Base-by-base conservation (phyloP, 2,888 invertebrate genomes). In the Agrotis exclamationis region DNA sequence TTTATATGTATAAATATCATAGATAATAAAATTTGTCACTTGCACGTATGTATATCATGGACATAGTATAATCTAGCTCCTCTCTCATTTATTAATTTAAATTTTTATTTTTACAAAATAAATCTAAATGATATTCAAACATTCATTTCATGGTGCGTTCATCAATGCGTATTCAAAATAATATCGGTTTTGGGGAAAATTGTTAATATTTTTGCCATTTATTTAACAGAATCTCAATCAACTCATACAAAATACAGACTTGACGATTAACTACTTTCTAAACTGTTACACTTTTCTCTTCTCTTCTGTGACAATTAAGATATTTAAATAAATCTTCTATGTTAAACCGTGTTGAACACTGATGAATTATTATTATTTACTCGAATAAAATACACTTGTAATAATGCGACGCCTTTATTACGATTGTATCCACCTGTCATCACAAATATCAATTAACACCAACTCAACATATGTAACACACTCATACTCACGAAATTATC, bases 401-500 rank as follows among this genome's bases (percentile, higher is more conserved):
- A 18, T 63, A 22, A 44, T n/a, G 9, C 44, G 16, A 51, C 47
- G 13, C 22, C 28, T 51, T 18, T 57, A 47, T 53, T 70, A 48
- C 14, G 54, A 69, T 28, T 74, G 51, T 63, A 51, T 45, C 11
- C 6, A 56, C n/a, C 48, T 24, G 47, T 78, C 75, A 64, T 71
- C 68, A 72, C 76, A 80, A 79, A 76, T 82, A 82, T 77, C 80
- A 74, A 78, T 84, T 70, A 81, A 68, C 74, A 70, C 77, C 72
- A 84, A 77, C 63, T 74, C 73, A 83, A 77, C 63, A 71, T 48
- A 28, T n/a, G 3, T 28, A 20, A 63, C 33, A 77, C 50, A 78
- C 72, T 77, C 71, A 76, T 79, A 76, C 70, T 73, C 81, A 79
- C 73, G 74, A 83, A 85, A 89, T 90, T 67, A 91, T 88, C 85